A percentile compares a stretch with the other conserved stretches of the same genome.
Evolutionary conservation across 2,113 vertebrate species (phyloP).

Genomic region (Coptodon bakossiorum): DNA sequence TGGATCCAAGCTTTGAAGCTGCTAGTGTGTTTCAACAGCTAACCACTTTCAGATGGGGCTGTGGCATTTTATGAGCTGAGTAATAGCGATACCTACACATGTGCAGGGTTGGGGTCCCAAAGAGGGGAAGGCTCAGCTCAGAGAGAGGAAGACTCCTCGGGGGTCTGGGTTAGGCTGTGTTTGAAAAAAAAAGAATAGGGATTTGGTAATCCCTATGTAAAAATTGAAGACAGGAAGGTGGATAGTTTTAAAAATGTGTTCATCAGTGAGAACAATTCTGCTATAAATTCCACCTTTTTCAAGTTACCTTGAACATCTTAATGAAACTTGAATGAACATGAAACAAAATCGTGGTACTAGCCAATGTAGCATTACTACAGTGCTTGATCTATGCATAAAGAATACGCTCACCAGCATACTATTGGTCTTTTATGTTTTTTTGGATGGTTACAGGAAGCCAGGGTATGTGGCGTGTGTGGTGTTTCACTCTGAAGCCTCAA

Average conservation of each 20-base stretch:
- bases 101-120: slow-evolving; percentile 66
- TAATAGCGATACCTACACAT: slow-evolving; percentile 73
- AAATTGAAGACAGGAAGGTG: not conserved
- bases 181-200: slow-evolving; percentile 42
- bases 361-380: not conserved
- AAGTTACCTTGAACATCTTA: not conserved
- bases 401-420: not conserved
- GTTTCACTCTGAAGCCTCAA: slow-evolving; percentile 25
- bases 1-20: slow-evolving; percentile 71
- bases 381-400: not conserved
- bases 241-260: not conserved
- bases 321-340: not conserved
- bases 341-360: not conserved
- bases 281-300: not conserved
- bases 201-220: not conserved
- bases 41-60: slow-evolving; percentile 79
- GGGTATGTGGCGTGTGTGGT: slow-evolving; percentile 44
- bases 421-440: not conserved
- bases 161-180: slow-evolving; percentile 26
- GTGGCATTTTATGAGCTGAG: slow-evolving; percentile 71
- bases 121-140: slow-evolving; percentile 51
- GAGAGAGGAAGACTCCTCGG: slow-evolving; percentile 40
- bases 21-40: slow-evolving; percentile 69
- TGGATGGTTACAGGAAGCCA: slow-evolving; percentile 20
- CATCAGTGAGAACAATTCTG: not conserved